Evolutionary conservation across 2,113 vertebrate genomes (phyloP), one percentile per base, ranked within the genome.

Genomic region (Salvelinus fontinalis): DNA sequence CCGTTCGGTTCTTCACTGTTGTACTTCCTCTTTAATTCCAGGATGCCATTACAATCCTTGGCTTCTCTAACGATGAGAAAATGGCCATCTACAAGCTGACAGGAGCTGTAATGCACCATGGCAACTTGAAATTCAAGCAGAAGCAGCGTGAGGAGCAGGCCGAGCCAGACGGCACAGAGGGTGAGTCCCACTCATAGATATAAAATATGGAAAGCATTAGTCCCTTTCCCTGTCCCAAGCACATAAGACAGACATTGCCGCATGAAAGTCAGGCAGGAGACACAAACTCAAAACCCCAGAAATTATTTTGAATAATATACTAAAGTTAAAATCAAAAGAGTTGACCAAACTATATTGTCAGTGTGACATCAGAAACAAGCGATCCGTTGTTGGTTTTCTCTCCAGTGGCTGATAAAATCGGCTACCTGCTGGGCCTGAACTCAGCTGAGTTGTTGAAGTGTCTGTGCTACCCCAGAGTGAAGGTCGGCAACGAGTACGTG

Each of bases 111-210:
- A 20, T 68, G 67, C 86, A 87, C 67, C 75, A 86, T 14, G 84
- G 86, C 49, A 84, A 51, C 85, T 82, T 90, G 86, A 89, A 91
- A 73, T 90, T 90, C 75, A 91, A 92, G 85, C 90, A 92, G 71
- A 92, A 92, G 77, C 91, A 91, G 81, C 89, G 91, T 16, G 91
- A 92, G 5, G 91, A 92, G 84, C 91, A 92, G 88, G 91, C 75
- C 60, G 91, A 92, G 69, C 89, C 91, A 59, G 91, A 92, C 68
- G 88, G 91, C 86, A 92, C 49, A 75, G 91, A 92, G 79, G 88
- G 91, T 92, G 13, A 67, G 44, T 22, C 7, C 7, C 59, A 22
- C 7, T 62, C n/a, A 11, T 11, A 54, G 51, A 54, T 18, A 5
- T 54, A 54, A 16, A 5, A 54, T 54, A 5, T 18, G 51, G 12